Evolutionary conservation across 2,888 invertebrate species (phyloP).

Genomic region (Ophion slaviceki): DNA sequence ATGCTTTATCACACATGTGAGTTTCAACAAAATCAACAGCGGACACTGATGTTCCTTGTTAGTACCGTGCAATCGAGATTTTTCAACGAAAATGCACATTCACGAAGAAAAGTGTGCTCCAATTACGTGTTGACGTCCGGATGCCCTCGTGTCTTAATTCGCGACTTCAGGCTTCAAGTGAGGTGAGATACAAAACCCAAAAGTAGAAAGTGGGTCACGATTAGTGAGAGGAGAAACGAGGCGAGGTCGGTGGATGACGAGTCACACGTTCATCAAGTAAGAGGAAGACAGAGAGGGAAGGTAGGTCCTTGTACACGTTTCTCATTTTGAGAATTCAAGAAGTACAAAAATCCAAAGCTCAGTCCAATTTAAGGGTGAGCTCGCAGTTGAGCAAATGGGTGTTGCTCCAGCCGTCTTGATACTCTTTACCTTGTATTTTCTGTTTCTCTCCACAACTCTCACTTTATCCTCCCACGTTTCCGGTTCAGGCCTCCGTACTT

Average conservation of each 20-base stretch:
- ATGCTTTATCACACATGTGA: too few species aligned
- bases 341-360: conserved; percentile 6
- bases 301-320: neutral
- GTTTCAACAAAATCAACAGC: too few species aligned
- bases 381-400: conserved; percentile 75
- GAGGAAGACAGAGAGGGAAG: neutral
- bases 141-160: neutral
- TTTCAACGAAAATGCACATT: too few species aligned
- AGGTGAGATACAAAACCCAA: neutral
- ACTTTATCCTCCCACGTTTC: conserved; percentile 18
- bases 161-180: neutral
- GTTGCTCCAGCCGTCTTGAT: conserved; percentile 58
- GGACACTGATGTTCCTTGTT: too few species aligned
- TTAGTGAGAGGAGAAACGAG: neutral
- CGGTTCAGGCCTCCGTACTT: conserved; percentile 7
- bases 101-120: too few species aligned
- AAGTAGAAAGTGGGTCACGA: neutral
- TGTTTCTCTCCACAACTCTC: neutral
- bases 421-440: conserved; percentile 9
- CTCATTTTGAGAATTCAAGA: conserved; percentile 27
- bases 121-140: too few species aligned
- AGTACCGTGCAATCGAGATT: neutral
- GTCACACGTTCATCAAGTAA: conserved; percentile 4
- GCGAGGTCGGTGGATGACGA: conserved; percentile 5
- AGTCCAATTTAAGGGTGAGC: conserved; percentile 72